Evolutionary conservation across 2,888 invertebrate genomes (phyloP), one percentile per base, ranked within the genome.

Genomic region (Leucoma salicis): DNA sequence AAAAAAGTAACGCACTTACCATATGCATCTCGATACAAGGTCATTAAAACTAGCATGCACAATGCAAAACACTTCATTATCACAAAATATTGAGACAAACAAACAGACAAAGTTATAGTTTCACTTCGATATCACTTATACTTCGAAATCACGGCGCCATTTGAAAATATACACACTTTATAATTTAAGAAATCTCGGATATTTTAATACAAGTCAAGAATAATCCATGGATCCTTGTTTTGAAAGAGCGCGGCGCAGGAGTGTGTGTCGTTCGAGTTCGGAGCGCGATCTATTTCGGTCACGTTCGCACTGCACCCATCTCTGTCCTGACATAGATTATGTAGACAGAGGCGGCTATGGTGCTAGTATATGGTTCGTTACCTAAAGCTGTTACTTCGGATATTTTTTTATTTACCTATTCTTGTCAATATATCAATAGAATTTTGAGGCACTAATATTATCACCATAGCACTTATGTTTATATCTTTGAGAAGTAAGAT

Each of bases 281-380:
- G 66, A 56, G 53, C 70, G 63, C 74, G 57, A 60, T 84, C 88
- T 88, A 88, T 88, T 88, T 87, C 76, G 78, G 82, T 82, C 76
- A 60, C 67, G 63, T 58, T 68, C 64, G 65, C 62, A 66, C 62
- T 74, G 78, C 78, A 73, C 49, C 74, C 70, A 72, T 74, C 82
- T 78, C 78, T 70, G 70, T 81, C 80, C 70, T 64, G 58, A 15
- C 85, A 85, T 55, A 84, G 87, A 86, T 53, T 69, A 71, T 36
- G 39, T 31, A 15, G 3, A 29, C 54, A 72, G 52, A 46, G 24
- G 11, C 51, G 21, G 21, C 10, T 21, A 4, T 21, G 8, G n/a
- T n/a, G n/a, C n/a, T n/a, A n/a, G n/a, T n/a, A n/a, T n/a, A n/a
- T n/a, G n/a, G n/a, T n/a, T n/a, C n/a, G n/a, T n/a, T n/a, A n/a